Base-by-base conservation (phyloP, 2,888 invertebrate species). In the Eupelmus urozonus region DNA sequence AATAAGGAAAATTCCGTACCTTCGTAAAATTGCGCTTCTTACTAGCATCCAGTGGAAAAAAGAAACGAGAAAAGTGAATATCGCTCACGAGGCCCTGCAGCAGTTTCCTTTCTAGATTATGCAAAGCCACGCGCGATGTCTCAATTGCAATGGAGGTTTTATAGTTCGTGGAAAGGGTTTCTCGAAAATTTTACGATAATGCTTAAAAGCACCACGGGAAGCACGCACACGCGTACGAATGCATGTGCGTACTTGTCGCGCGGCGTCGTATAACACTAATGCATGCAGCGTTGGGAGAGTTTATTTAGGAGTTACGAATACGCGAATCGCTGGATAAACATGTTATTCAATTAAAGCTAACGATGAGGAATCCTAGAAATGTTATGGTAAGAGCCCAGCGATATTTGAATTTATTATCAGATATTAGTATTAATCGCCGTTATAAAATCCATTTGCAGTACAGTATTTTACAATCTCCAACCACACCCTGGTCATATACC, bases 111-210 rank as follows among this genome's bases (percentile, higher is more conserved):
- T 7, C 16, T 5, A 45, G 13, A 45, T 45, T 9, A 45, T 13
- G 13, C 45, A 16, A 34, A 45, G 45, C 13, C 16, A 45, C 45
- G 9, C 20, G 49, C 25, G 1, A 65, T 45, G 49, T 49, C 65
- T 49, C 65, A 49, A 65, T 49, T 3, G 65, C 65, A 9, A 49
- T 49, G 53, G 67, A 55, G 9, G 5, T 20, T 67, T 67, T 67
- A 55, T 42, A 67, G 55, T 67, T 67, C 55, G 67, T 9, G 40
- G 67, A 25, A 67, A 67, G 5, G 23, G 34, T 34, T n/a, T 66
- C 18, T 29, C 34, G 53, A 34, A 66, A 66, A 66, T 20, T 34
- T 18, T 49, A 51, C 66, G 66, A 49, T 65, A 49, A 65, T 60
- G 9, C 20, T n/a, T 25, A 34, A 5, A 34, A 5, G 34, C 34